Evolutionary conservation across 2,797 vertebrate genomes (phyloP).

Genomic region (Sphenodon punctatus): DNA sequence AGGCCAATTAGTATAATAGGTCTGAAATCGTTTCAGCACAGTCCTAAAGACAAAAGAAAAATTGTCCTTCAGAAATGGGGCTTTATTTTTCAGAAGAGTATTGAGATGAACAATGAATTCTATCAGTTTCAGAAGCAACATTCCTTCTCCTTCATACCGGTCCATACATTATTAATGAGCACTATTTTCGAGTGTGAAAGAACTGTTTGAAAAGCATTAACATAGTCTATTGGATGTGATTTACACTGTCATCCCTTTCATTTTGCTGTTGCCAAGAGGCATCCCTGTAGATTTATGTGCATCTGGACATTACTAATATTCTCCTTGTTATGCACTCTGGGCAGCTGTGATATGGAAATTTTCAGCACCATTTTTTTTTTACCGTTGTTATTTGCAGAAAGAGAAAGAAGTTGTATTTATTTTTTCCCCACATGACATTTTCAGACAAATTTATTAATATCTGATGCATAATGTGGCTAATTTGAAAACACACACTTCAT

Average conservation of each 20-base stretch:
- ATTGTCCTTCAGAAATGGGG: conserved; percentile 70
- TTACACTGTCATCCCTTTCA: conserved; percentile 81
- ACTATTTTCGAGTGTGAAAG: conserved; percentile 80
- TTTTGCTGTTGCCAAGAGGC: conserved; percentile 78
- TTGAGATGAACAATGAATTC: conserved; percentile 73
- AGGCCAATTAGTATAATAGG: conserved; percentile 72
- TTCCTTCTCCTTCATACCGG: conserved; percentile 67
- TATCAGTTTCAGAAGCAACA: conserved; percentile 73
- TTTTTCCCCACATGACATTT: conserved; percentile 36
- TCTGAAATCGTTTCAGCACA: conserved; percentile 69
- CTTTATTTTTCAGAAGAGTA: conserved; percentile 64
- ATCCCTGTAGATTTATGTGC: conserved; percentile 80
- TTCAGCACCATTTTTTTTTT: conserved; percentile 57
- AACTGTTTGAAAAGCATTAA: conserved; percentile 85
- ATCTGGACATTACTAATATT: conserved; percentile 83
- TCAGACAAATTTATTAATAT: conserved; percentile 53
- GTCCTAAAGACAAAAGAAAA: conserved; percentile 76
- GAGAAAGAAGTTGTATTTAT: conserved; percentile 21
- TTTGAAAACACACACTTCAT: not conserved
- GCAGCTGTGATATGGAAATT: conserved; percentile 81
- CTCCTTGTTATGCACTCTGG: conserved; percentile 77
- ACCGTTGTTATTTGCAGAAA: conserved; percentile 43
- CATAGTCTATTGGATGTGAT: conserved; percentile 82
- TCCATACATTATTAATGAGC: conserved; percentile 86
- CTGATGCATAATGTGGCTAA: conserved; percentile 29